Conservation (phyloP, 2,888 invertebrate genomes). For the Oasisia sp. region DNA sequence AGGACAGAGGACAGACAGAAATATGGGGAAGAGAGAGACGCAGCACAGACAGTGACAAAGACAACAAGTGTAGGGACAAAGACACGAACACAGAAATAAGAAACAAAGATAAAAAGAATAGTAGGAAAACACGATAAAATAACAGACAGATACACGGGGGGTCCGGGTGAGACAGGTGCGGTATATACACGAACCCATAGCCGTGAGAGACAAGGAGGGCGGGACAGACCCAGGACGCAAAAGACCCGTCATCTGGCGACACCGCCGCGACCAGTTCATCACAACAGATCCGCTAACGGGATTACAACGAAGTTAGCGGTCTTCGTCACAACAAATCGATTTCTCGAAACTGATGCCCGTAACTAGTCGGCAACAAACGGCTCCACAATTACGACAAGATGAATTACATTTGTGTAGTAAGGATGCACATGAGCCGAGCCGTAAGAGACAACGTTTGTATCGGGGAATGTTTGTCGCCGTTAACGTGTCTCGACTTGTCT, state of each 20-base stretch:
- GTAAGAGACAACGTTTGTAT: neutral
- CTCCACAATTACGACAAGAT: neutral
- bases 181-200: too few relatives aligned
- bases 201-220: neutral
- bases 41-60: too few relatives aligned
- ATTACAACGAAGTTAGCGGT: neutral
- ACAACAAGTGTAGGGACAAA: too few relatives aligned
- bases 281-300: neutral
- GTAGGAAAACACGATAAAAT: too few relatives aligned
- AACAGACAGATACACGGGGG: too few relatives aligned
- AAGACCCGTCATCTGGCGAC: too few relatives aligned
- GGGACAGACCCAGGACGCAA: neutral
- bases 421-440: neutral
- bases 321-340: conserved; percentile 6
- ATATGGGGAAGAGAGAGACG: too few relatives aligned
- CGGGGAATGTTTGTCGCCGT: neutral
- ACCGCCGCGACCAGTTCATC: neutral
- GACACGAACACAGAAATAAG: too few relatives aligned
- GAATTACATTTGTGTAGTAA: neutral
- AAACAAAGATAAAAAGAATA: too few relatives aligned
- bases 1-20: too few relatives aligned
- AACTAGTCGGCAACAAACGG: neutral
- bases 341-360: neutral
- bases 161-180: too few relatives aligned
- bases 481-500: neutral